Evolutionary conservation across 2,888 invertebrate species (phyloP).

Genomic region (Polietes domitor): DNA sequence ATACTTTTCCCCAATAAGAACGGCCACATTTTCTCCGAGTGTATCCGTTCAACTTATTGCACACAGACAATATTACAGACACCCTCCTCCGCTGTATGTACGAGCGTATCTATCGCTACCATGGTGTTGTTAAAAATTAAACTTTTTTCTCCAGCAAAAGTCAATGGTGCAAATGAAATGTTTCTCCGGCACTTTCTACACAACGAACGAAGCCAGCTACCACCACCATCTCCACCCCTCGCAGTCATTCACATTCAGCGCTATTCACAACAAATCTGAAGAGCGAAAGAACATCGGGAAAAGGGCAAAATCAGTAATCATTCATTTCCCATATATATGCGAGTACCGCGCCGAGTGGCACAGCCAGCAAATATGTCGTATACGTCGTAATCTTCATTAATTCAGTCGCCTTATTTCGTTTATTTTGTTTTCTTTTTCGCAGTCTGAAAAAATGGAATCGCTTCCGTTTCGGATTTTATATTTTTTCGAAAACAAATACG

Average conservation of each 20-base stretch:
- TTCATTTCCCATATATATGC: slow-evolving; percentile 37
- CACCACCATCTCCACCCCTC: slow-evolving; percentile 26
- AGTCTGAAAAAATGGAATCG: slow-evolving; percentile 13
- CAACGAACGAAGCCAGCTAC: too few relatives aligned
- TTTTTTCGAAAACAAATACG: slow-evolving; percentile 49
- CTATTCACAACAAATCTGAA: not conserved
- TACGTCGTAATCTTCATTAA: slow-evolving; percentile 68
- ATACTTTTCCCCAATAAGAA: too few relatives aligned
- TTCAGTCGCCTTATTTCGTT: slow-evolving; percentile 57
- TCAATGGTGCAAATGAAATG: slow-evolving; percentile 76
- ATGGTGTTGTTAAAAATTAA: slow-evolving; percentile 47
- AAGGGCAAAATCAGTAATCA: slow-evolving; percentile 31
- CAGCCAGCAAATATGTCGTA: slow-evolving; percentile 14
- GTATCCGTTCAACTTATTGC: not conserved
- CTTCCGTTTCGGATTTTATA: slow-evolving; percentile 19
- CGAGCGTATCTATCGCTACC: not conserved
- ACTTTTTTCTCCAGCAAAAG: slow-evolving; percentile 70
- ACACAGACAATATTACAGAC: slow-evolving; percentile 12
- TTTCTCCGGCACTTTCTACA: not conserved
- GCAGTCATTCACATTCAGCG: not conserved
- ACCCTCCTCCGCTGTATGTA: slow-evolving; percentile 6
- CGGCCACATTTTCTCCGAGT: slow-evolving; percentile 3
- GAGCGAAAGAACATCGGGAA: not conserved
- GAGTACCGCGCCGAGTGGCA: not conserved
- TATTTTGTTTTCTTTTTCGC: slow-evolving; percentile 7